Evolutionary conservation across 2,113 vertebrate genomes (phyloP).

Genomic region (Cryptomyrus ogoouensis): DNA sequence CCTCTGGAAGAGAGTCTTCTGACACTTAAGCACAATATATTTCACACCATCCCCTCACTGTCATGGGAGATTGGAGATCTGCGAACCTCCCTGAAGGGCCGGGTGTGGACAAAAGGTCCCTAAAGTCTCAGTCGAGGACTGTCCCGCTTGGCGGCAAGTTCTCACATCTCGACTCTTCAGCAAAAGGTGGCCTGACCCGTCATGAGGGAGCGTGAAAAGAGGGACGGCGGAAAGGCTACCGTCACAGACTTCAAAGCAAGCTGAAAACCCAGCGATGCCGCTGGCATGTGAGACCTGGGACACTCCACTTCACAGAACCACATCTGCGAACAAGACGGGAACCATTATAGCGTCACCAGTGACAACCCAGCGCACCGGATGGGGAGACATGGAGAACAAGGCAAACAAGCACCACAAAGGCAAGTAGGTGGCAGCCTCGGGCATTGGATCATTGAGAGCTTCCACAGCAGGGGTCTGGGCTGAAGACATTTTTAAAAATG

Average conservation of each 20-base stretch:
- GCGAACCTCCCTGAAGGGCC: background rate
- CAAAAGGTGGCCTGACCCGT: background rate
- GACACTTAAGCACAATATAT: background rate
- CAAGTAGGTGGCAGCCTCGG: background rate
- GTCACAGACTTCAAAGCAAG: background rate
- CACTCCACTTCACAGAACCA: background rate
- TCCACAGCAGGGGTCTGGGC: background rate
- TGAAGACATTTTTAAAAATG: background rate
- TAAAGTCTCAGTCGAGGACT: background rate
- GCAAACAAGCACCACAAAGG: background rate
- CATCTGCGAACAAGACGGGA: background rate
- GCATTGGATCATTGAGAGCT: background rate
- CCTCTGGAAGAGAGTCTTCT: background rate
- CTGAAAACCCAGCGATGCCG: background rate
- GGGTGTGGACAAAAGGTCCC: background rate
- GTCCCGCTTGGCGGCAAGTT: background rate
- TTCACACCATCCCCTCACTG: background rate
- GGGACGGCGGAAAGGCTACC: background rate
- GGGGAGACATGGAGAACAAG: background rate
- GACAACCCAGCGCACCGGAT: background rate
- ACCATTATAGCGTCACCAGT: background rate
- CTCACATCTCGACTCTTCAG: background rate
- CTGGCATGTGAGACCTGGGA: background rate
- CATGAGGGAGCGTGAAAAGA: background rate
- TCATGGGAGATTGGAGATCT: background rate